Base-by-base conservation (phyloP, 2,797 vertebrate species). In the Microchirus variegatus region DNA sequence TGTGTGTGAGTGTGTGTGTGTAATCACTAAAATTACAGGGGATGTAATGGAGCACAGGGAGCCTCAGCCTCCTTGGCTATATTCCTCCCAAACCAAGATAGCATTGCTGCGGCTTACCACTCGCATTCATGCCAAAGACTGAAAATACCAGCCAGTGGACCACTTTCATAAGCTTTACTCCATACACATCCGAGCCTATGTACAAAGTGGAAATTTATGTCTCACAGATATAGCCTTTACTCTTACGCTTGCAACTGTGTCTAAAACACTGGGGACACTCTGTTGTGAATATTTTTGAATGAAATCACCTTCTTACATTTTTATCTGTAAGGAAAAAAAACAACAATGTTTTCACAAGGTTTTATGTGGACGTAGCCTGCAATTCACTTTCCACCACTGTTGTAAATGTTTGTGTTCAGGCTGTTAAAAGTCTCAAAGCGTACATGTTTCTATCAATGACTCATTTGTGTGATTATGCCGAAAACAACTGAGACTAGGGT, bases 1-100 rank as follows among this genome's bases (percentile, higher is more conserved):
- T 70, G 60, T 67, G 56, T 70, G 40, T 46, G 67, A 71, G 67
- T 74, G 73, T 86, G 73, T 85, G 75, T 78, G 86, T 74, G 77
- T 75, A 77, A 85, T 91, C 84, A 84, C 80, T 81, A 64, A 91
- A 93, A 93, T 93, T 92, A 93, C 88, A 91, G 91, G 88, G 90
- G 81, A 85, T 67, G 77, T 82, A 86, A 88, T 81, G 84, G 89
- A 81, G 84, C 74, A 83, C 78, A 45, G 83, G 87, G 85, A 89
- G 89, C 84, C 82, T 88, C 73, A 77, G 84, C 87, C 86, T 90
- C 72, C 67, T 70, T 78, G 83, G 84, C 81, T 88, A 69, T 84
- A 82, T 73, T 90, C 81, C 86, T 85, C 82, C 79, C 79, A 87
- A 89, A 89, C 80, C 89, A 86, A 88, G 90, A 91, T 90, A 92